Conservation (phyloP, 2,888 invertebrate species). For the Branchipolynoe longqiensis region DNA sequence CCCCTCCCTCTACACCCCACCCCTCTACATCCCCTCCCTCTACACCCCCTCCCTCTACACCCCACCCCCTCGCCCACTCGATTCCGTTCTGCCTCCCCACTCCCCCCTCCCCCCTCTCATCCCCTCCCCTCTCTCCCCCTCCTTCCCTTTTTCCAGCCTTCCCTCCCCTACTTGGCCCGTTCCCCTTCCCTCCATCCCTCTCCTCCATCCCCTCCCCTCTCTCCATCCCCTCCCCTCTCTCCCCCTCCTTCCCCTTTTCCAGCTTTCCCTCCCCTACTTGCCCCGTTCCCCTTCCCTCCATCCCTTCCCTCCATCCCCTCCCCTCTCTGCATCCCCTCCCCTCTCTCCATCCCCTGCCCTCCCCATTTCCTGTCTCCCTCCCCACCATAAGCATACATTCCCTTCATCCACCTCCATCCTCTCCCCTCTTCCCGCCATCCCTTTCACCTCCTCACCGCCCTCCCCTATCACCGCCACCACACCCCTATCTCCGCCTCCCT, state of each 20-base stretch:
- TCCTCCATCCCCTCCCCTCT: not conserved
- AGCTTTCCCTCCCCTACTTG: not conserved
- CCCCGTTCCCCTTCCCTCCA: not conserved
- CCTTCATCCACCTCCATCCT: not conserved
- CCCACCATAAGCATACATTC: not conserved
- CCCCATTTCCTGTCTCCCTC: not conserved
- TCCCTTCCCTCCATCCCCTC: not conserved
- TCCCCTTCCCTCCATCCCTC: not conserved
- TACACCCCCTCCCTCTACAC: not conserved
- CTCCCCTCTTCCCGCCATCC: not conserved
- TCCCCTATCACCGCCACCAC: not conserved
- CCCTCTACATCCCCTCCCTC: not conserved
- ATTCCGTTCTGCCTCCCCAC: not conserved
- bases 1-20: not conserved
- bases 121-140: constrained; percentile 3
- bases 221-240: not conserved
- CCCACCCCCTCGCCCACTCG: not conserved
- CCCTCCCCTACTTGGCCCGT: not conserved
- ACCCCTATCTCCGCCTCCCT: not conserved
- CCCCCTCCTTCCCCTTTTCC: not conserved
- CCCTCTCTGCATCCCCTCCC: not conserved
- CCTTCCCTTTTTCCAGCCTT: not conserved
- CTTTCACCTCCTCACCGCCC: constrained; percentile 1
- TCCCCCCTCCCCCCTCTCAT: not conserved
- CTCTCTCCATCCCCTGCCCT: not conserved